Evolutionary conservation across 2,113 vertebrate species (phyloP).

Genomic region (Podarcis muralis): DNA sequence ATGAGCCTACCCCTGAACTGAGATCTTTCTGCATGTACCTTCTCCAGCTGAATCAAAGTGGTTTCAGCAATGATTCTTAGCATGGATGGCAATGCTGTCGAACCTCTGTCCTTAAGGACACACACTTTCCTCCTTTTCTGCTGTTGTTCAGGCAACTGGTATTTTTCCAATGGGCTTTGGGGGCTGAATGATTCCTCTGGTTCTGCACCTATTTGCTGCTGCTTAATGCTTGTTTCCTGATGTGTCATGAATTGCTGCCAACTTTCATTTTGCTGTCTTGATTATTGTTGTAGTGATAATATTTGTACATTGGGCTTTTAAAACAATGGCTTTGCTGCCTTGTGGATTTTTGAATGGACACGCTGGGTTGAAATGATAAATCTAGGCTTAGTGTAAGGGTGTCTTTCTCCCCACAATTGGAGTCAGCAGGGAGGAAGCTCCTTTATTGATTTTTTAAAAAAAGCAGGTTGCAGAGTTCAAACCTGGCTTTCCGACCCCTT

Average conservation of each 20-base stretch:
- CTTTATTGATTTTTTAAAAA: not conserved
- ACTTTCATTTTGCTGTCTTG: not conserved
- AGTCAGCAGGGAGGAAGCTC: not conserved
- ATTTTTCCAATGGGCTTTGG: not conserved
- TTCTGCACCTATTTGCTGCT: not conserved
- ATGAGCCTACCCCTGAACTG: not conserved
- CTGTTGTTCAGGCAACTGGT: not conserved
- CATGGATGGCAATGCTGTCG: not conserved
- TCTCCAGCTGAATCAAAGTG: not conserved
- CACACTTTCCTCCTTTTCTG: not conserved
- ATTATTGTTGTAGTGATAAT: not conserved
- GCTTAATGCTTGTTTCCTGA: not conserved
- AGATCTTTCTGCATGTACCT: not conserved
- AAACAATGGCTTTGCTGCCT: not conserved
- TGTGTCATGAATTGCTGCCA: not conserved
- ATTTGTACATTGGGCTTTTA: not conserved
- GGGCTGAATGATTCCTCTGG: not conserved
- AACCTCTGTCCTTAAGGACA: not conserved
- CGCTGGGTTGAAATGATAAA: not conserved
- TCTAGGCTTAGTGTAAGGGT: not conserved
- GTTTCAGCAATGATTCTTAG: not conserved
- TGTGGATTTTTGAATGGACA: not conserved
- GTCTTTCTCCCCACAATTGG: not conserved
- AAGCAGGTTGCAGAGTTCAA: constrained; percentile 36
- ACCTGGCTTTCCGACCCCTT: constrained; percentile 60